Base-by-base conservation (phyloP, 2,113 vertebrate genomes). In the Arothron firmamentum region DNA sequence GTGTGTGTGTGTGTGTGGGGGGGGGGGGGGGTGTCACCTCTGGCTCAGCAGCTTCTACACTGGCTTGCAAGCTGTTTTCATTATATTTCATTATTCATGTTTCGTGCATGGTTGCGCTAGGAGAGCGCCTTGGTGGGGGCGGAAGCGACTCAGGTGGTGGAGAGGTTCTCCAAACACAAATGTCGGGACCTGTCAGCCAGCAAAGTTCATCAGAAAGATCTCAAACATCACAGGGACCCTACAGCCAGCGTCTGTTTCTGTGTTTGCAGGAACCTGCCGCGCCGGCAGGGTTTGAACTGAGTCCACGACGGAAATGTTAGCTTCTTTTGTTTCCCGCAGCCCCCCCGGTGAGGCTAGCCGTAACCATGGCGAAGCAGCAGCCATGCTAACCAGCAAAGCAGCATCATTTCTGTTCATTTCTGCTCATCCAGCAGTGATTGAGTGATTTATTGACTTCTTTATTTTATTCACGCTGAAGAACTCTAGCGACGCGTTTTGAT, bases 31-130 rank as follows among this genome's bases (percentile, higher is more conserved):
- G 70, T n/a, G n/a, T n/a, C 64, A 77, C 85, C 80, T 83, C 79
- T 74, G 65, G 65, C 54, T 85, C 56, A 46, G 84, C 75, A 66
- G 78, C 78, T 82, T 82, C 75, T 82, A 77, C 54, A 69, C 80
- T 75, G 80, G 80, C 80, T 72, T 71, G 70, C 82, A 81, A 83
- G 80, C 85, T 87, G 82, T 76, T 83, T 85, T 85, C 74, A 86
- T 86, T 85, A 83, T 70, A 83, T 87, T 85, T 82, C 80, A 83
- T 88, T 87, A 85, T 85, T 87, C 80, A 86, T 86, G 79, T 88
- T 87, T 87, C 75, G 85, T 79, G 79, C 80, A 75, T 83, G 85
- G 74, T 83, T 78, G 82, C 79, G 65, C 77, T 78, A 75, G 58
- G 77, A 21, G 59, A 87, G 85, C 79, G 68, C 64, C 74, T 78